Evolutionary conservation across 2,797 vertebrate species (phyloP), one percentile per base, ranked within the genome.

Genomic region (Notolabrus celidotus): DNA sequence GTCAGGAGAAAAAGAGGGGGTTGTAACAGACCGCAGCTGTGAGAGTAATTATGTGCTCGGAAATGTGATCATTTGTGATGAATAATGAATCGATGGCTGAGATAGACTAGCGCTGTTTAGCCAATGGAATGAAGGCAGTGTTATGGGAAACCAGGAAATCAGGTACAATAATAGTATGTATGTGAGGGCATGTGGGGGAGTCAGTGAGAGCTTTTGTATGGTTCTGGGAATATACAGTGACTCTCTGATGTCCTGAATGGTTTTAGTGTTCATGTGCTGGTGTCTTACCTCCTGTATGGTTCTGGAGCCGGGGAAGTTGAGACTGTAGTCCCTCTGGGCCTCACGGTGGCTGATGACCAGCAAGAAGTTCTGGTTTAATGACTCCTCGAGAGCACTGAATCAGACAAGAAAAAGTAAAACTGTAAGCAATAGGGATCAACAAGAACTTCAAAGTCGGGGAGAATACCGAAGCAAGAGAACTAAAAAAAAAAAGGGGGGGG

Each of bases 241-340:
- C 17, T 61, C 53, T 57, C 17, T n/a, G 59, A 51, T 39, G 53
- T 51, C 2, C 33, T 43, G 34, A 22, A 19, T 2, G 42, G 74
- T 53, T n/a, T 47, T n/a, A 47, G 71, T 53, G 53, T 63, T 39
- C 51, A 17, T 2, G 9, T 47, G 42, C 3, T 51, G 78, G 84
- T 79, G 87, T 90, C 95, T 90, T 94, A 99, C 98, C 97, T 99
- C 98, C 91, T 99, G 97, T 92, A 99, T 96, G 84, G 98, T 99
- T 96, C 96, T 97, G 94, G 95, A 96, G 92, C 97, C 97, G 56
- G 98, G 98, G 93, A 99, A 99, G 95, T 99, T 97, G 92, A 99
- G 96, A 94, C 86, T 99, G 95, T 99, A 99, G 90, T 99, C 97
- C 94, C 95, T 97, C 96, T 99, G 97, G 90, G 96, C 96, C 93